Base-by-base conservation (phyloP, 2,797 vertebrate species). In the Parauchenoglanis ngamensis region DNA sequence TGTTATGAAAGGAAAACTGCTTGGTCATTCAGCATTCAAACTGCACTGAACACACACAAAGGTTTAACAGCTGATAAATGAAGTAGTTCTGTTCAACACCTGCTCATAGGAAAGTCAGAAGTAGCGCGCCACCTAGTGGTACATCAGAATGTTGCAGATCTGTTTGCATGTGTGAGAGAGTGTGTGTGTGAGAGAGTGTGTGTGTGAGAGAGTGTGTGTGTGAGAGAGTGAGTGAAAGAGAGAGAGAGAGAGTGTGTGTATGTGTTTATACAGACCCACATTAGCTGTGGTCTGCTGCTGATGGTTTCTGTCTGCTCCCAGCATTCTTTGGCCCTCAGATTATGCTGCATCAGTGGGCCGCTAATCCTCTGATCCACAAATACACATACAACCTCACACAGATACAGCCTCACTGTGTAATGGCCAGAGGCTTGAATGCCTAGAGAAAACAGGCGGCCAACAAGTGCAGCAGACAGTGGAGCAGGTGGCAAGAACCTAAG, bases 201-300 rank as follows among this genome's bases (percentile, higher is more conserved):
- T 76, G 44, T 87, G 70, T 83, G 56, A 82, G 52, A 63, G 35
- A 82, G 67, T 81, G 8, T 77, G 49, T 61, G 25, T 77, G 73
- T 40, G 10, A 10, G 59, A 7, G 59, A 23, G 59, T 7, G 59
- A 23, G 59, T 23, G 21, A 61, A 23, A 59, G 57, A 59, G 57
- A 31, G 65, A 6, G 67, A 19, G 67, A 15, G 28, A 31, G 28
- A 15, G 3, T 6, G 65, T 4, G 52, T 7, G 21, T 23, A 35
- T 40, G 85, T 94, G 94, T 95, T 94, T 94, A 91, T 52, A 93
- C 88, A 94, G 90, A 92, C 93, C 91, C 93, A 92, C 87, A 95
- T 96, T 96, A 96, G 92, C 44, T 82, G 59, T 94, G 95, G 94
- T 96, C 94, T 94, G 92, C 91, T 95, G 93, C 93, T 93, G 90